Evolutionary conservation across 2,888 invertebrate species (phyloP), one percentile per base, ranked within the genome.

Genomic region (Drosophila tripunctata): DNA sequence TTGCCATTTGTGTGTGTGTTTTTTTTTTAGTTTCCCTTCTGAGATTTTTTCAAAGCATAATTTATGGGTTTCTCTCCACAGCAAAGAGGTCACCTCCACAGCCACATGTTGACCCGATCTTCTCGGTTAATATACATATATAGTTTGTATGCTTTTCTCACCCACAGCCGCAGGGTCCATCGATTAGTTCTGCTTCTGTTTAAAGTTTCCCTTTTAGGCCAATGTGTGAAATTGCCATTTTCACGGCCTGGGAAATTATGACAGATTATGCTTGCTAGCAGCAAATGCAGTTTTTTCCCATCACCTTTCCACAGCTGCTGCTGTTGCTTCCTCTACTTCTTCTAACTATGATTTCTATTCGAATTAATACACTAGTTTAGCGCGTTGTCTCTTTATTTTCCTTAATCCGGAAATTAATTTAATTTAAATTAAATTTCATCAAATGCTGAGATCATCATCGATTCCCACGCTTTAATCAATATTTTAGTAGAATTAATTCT

Each of bases 21-120:
- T n/a, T n/a, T n/a, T n/a, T n/a, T n/a, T n/a, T n/a, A n/a, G n/a
- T n/a, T n/a, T n/a, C n/a, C n/a, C n/a, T n/a, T n/a, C n/a, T n/a
- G n/a, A n/a, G n/a, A n/a, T 75, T 60, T 67, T 61, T 64, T 60
- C 61, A 45, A 65, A 55, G 27, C 60, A 63, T 52, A 51, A 71
- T 78, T 80, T 76, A 75, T 83, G 84, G 84, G 77, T 83, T 85
- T 75, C 77, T 70, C 68, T n/a, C n/a, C n/a, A n/a, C n/a, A n/a
- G n/a, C n/a, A n/a, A n/a, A n/a, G 44, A 69, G 77, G 63, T 70
- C 67, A 65, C 50, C 40, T 33, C n/a, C n/a, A n/a, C 36, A 36
- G 35, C 54, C 74, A 74, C 67, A 71, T 72, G 66, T 55, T 50
- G 40, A 21, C 10, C 21, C 21, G 24, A 35, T 33, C 33, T 6